Base-by-base conservation (phyloP, 2,113 vertebrate species). In the Pseudopodoces humilis region DNA sequence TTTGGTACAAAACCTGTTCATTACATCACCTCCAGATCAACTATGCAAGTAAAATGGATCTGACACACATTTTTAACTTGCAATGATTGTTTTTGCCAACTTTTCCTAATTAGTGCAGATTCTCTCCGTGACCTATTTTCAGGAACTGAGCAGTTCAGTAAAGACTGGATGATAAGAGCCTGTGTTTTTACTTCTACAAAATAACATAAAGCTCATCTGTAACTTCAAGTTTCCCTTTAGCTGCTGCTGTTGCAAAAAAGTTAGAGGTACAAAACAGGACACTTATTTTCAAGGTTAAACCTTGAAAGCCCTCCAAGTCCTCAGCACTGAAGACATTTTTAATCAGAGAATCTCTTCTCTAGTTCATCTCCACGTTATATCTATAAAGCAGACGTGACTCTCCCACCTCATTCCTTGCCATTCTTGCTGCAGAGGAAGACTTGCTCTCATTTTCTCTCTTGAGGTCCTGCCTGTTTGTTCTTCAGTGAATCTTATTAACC, bases 51-150 rank as follows among this genome's bases (percentile, higher is more conserved):
- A 83, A 86, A 92, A 84, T 20, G 64, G 65, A 83, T 23, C 28
- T 84, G 75, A 91, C 69, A 50, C 62, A 65, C n/a, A 16, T 76
- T 94, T 94, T 90, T 85, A 74, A 90, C 76, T 93, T 71, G 74
- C 59, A 77, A 31, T 58, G 15, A 68, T 65, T 80, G 63, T 55
- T 75, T 95, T 89, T 80, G 84, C 79, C 74, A 89, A 43, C 70
- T 86, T 77, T 72, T 88, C 60, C 71, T 90, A 94, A 94, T 90
- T 84, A 83, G 60, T 59, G 55, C 44, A 86, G 60, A 82, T 77
- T 89, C 21, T 79, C 56, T 75, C 59, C 71, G 8, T 85, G 71
- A 85, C 75, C 72, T 77, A 8, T 89, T 94, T 92, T 67, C 65
- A 87, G 60, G 50, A 94, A 68, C 55, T 74, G 69, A 94, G 37